A percentile compares a stretch with the other conserved stretches of the same genome.
phyloP scores from a whole-genome alignment of 2,113 vertebrate species.

The Oriolus oriolus region DNA sequence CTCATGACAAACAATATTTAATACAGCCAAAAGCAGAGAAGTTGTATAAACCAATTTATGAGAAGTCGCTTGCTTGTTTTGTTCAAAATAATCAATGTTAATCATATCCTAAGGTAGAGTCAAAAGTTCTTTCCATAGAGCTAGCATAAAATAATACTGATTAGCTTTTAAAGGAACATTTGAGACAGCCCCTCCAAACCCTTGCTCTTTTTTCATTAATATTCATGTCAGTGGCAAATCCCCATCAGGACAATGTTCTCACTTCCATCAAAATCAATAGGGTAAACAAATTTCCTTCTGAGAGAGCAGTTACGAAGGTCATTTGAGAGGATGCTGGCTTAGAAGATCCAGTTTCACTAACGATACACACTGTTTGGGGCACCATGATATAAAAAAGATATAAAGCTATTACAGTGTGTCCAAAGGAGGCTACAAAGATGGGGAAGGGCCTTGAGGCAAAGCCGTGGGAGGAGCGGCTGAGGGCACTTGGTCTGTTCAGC shows the following conservation, averaged over 20 bases:
- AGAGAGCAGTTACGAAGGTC: neutral
- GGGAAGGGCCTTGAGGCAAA: neutral
- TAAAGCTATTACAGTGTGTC: neutral
- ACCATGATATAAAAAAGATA: neutral
- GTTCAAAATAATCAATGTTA: neutral
- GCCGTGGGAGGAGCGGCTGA: fast-evolving
- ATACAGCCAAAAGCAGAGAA: neutral
- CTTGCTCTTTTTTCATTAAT: neutral
- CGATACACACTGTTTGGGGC: neutral
- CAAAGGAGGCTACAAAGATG: neutral
- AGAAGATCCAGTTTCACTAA: neutral
- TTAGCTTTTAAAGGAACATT: neutral
- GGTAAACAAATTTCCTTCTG: neutral
- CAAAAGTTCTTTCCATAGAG: neutral
- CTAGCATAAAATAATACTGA: neutral
- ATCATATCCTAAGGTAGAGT: neutral
- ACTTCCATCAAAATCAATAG: neutral
- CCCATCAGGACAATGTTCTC: neutral
- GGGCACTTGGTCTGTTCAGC: neutral
- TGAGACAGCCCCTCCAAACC: neutral
- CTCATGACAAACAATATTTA: neutral
- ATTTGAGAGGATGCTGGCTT: neutral
- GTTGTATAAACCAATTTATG: neutral
- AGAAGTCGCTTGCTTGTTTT: neutral
- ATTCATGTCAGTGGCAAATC: neutral